Evolutionary conservation across 1,140 invertebrate genomes (phyloP), one percentile per base, ranked within the genome.

Genomic region (Magallana ariakensis): DNA sequence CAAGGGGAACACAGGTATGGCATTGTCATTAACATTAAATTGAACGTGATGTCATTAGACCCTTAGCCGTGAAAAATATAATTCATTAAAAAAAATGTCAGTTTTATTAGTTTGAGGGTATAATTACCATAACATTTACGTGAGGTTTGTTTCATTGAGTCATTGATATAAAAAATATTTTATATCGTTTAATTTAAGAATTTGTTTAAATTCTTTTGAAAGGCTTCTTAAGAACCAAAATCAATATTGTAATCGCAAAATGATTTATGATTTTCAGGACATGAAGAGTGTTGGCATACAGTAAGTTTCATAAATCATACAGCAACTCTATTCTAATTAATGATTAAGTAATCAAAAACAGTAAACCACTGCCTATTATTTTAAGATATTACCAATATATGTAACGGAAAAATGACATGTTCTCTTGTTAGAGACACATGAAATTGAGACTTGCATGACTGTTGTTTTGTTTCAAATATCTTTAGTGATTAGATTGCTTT

Each of bases 241-340:
- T 60, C 9, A 13, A 16, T 60, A n/a, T n/a, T 13, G 15, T 13
- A 5, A 6, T 60, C 4, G 15, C 58, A 16, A n/a, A n/a, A n/a
- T 46, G 33, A 46, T 55, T 53, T 55, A 53, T 55, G 33, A 46
- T 88, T 91, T 90, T 53, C 89, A 95, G 93, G 97, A 97, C 92
- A 97, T 98, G 97, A 97, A 98, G 94, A 97, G 96, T 93, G 96
- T 97, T 81, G 96, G 96, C 13, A 97, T 97, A 84, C 96, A 97
- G 94, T 97, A 90, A 93, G 91, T 93, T 46, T 80, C 33, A 46
- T 4, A 0, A 46, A 46, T 46, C 0, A 4, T 46, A 4, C 33
- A 46, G 33, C 33, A 46, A 46, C 53, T 26, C 19, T 70, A 22
- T 10, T 8, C 66, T 33, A 4, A 75, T 26, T 33, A 4, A 75